Percentiles rank a stretch among this genome's conserved stretches.
These are phyloP conservation scores for Gnathonemus longibarbis DNA, from an alignment of 2,113 vertebrate species.

Conservation along the genomic window DNA sequence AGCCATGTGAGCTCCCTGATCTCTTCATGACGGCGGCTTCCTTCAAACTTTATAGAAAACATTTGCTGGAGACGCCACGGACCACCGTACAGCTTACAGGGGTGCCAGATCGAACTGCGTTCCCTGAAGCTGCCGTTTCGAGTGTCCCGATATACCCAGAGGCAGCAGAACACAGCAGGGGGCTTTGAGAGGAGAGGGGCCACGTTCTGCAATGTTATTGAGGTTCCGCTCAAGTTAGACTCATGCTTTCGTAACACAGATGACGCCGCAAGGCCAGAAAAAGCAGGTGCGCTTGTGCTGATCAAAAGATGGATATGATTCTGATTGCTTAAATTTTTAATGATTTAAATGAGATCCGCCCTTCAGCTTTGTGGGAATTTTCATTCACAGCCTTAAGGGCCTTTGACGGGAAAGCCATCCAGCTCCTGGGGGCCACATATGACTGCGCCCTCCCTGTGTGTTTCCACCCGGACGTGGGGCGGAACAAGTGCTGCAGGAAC, in stretches of 20 bases:
- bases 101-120: neutral
- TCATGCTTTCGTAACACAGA: neutral
- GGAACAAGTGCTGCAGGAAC: constrained; percentile 67
- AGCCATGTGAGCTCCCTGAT: neutral
- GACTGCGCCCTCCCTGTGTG: neutral
- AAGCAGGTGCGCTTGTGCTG: neutral
- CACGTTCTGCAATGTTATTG: neutral
- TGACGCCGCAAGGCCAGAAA: neutral
- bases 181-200: neutral
- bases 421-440: neutral
- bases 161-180: neutral
- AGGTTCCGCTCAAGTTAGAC: neutral
- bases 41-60: neutral
- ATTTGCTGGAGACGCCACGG: neutral
- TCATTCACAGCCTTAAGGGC: neutral
- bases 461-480: neutral
- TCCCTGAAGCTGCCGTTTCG: neutral
- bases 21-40: neutral
- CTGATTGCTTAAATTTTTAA: neutral
- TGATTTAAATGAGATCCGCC: neutral
- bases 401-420: neutral
- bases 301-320: neutral
- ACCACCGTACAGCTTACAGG: neutral
- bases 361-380: neutral
- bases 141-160: neutral